Conservation (phyloP, 2,888 invertebrate species). For the Leptopterna dolabrata region DNA sequence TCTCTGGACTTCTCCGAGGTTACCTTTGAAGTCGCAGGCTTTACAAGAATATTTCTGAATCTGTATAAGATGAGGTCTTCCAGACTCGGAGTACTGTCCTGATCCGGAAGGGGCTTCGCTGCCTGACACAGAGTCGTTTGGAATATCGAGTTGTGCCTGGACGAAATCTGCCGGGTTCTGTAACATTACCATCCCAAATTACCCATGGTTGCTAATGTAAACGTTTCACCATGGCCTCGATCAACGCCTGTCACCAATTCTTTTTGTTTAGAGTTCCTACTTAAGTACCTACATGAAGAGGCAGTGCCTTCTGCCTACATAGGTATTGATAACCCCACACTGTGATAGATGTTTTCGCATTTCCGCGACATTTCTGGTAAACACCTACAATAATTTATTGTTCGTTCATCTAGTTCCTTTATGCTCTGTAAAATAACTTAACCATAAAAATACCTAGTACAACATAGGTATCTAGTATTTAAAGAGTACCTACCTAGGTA, state of each 20-base stretch:
- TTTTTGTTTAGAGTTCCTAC: background rate
- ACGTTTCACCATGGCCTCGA: background rate
- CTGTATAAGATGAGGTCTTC: conserved; percentile 42
- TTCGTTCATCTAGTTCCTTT: too few species aligned
- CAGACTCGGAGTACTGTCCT: background rate
- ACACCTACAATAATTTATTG: too few species aligned
- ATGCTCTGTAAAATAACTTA: too few species aligned
- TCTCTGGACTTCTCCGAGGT: conserved; percentile 71
- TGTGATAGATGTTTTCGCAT: too few species aligned
- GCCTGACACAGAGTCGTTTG: conserved; percentile 23
- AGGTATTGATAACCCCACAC: too few species aligned
- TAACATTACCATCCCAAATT: conserved; percentile 33
- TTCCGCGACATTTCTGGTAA: too few species aligned
- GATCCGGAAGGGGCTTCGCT: conserved; percentile 6
- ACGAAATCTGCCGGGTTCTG: conserved; percentile 58
- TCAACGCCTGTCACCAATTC: background rate
- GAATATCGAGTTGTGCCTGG: conserved; percentile 55
- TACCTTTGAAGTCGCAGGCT: conserved; percentile 72
- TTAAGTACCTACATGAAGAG: background rate
- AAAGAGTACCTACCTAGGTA: too few species aligned
- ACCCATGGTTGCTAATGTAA: background rate
- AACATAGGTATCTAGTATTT: too few species aligned
- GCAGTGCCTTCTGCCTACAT: too few species aligned
- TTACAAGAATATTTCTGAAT: conserved; percentile 66
- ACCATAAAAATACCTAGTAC: too few species aligned